These are phyloP conservation scores for Metridium senile DNA, from an alignment of 92 coral and sea anemone genomes.

Conservation along the genomic window DNA sequence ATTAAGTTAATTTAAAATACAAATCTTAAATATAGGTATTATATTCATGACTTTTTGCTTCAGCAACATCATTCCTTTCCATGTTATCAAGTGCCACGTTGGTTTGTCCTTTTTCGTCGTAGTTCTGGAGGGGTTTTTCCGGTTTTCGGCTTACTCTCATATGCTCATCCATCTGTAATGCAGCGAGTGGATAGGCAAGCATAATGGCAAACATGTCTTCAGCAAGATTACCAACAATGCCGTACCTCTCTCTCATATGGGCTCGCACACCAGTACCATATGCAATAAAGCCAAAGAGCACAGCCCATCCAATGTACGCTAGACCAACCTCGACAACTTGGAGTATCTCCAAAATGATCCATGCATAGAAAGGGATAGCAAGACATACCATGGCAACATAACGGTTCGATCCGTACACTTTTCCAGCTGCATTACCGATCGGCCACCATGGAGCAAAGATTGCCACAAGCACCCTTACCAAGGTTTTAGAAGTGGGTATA, in stretches of 20 bases:
- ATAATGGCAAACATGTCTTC: neutral
- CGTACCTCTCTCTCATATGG: neutral
- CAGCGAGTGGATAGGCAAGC: neutral
- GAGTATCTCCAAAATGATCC: neutral
- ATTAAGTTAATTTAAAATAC: neutral
- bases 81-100: neutral
- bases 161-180: neutral
- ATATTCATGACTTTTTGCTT: neutral
- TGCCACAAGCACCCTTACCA: neutral
- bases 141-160: neutral
- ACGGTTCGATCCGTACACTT: neutral
- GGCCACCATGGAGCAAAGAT: conserved; percentile 9
- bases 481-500: neutral
- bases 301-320: conserved; percentile 4
- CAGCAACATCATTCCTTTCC: neutral
- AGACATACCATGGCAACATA: neutral
- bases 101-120: neutral
- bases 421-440: neutral
- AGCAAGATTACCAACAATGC: neutral
- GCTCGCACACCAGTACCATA: conserved; percentile 1
- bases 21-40: neutral
- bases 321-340: conserved; percentile 2
- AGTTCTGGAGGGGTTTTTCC: neutral
- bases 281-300: conserved; percentile 5
- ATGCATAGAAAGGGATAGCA: neutral